Percentiles rank a stretch among this genome's conserved stretches.
Evolutionary conservation across 2,888 invertebrate genomes (phyloP).

Genomic region (Drymonia ruficornis): DNA sequence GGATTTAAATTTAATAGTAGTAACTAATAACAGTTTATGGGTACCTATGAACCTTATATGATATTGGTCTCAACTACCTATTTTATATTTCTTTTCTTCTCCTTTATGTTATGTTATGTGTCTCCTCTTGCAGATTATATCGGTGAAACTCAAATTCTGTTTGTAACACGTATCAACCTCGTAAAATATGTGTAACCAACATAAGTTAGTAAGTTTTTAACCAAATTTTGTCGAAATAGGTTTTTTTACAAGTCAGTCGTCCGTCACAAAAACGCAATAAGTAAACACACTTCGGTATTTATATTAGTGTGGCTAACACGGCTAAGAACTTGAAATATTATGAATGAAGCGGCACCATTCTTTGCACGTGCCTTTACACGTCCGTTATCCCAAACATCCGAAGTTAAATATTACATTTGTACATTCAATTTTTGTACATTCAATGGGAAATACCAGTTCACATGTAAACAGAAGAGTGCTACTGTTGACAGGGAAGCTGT

Average conservation of each 20-base stretch:
- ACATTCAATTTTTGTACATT: conserved; percentile 18
- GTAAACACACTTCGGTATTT: neutral
- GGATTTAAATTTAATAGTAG: neutral
- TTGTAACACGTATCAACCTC: too few species aligned
- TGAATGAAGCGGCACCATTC: conserved; percentile 2
- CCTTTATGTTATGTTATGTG: too few species aligned
- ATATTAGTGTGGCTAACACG: neutral
- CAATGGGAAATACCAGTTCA: conserved; percentile 34
- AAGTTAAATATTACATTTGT: conserved; percentile 24
- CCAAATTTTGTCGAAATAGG: too few species aligned
- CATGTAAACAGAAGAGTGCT: conserved; percentile 43
- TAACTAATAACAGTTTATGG: neutral
- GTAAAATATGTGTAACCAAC: too few species aligned
- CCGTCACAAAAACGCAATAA: neutral
- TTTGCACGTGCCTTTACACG: conserved; percentile 4
- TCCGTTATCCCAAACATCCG: conserved; percentile 1
- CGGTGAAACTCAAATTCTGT: too few species aligned
- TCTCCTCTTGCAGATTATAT: too few species aligned
- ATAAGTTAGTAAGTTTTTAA: neutral
- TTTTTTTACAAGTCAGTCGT: neutral
- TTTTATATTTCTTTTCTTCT: too few species aligned
- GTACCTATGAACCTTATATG: too few species aligned
- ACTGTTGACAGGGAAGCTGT: conserved; percentile 60
- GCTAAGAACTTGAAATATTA: conserved; percentile 2
- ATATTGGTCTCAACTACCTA: too few species aligned